Evolutionary conservation across 2,113 vertebrate species (phyloP), one percentile per base, ranked within the genome.

Genomic region (Leuciscus idus): DNA sequence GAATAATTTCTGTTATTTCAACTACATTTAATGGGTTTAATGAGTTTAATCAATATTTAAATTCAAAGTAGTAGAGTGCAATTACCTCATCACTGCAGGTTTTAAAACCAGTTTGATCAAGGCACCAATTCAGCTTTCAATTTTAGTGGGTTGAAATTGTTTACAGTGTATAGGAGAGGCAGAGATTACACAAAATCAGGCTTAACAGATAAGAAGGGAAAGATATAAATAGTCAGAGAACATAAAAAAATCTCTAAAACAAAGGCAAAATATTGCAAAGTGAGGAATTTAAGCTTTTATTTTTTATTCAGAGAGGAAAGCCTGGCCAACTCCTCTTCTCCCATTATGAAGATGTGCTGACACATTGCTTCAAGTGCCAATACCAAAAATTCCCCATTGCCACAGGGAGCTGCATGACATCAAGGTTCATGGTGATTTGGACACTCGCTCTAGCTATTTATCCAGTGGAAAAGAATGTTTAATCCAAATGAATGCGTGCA

Each of bases 401-500:
- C 81, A 85, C 43, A 46, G 87, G 52, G 43, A 79, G 66, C 39
- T 81, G 66, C 21, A 33, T 88, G 66, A 83, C 73, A 48, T 81
- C 33, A 70, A 55, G 39, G 55, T 81, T 79, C 74, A 59, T 52
- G 66, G 57, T 26, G 28, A 7, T 23, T 75, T 87, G 73, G 75
- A 64, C 72, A 73, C 77, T 85, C 62, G 21, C 55, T 70, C 84
- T 43, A 50, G 83, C 61, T 78, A 55, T 84, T 74, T 48, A 82
- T 79, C 46, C 81, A 50, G 59, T 21, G 72, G 57, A 75, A 85
- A 86, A 76, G 43, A 78, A 48, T 83, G 50, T 86, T 90, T 81
- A 86, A 75, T 90, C 55, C 85, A 87, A 78, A 84, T 89, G 87
- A 88, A 52, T 55, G 83, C 48, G 5, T 78, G 81, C 19, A 50